These are phyloP conservation scores for Tenthredo notha DNA, from an alignment of 2,888 invertebrate genomes.

Conservation along the genomic window DNA sequence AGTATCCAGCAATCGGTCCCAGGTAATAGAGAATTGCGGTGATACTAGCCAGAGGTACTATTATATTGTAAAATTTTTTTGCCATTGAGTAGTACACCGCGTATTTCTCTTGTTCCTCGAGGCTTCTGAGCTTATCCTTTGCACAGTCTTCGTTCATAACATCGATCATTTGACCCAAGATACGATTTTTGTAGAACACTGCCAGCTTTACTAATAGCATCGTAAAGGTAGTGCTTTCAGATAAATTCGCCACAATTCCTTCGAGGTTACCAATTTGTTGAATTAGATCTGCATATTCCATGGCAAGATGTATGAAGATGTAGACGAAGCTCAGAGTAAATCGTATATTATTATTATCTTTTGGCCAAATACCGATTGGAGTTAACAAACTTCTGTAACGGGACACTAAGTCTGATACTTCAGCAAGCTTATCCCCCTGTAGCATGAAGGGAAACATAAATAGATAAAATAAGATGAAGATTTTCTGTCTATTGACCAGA, in stretches of 20 bases:
- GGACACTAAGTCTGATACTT: background rate
- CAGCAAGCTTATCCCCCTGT: background rate
- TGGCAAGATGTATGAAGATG: background rate
- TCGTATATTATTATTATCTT: background rate
- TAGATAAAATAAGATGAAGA: too few species aligned
- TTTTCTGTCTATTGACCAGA: too few species aligned
- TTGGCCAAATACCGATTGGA: background rate
- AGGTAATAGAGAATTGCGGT: conserved; percentile 32
- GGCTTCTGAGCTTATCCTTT: background rate
- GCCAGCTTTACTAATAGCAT: conserved; percentile 67
- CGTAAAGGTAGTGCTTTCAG: conserved; percentile 68
- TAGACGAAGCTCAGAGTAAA: background rate
- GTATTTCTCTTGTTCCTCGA: background rate
- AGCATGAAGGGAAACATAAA: background rate
- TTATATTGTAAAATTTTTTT: conserved; percentile 19
- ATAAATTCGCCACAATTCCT: conserved; percentile 68
- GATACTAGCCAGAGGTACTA: background rate
- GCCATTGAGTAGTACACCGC: conserved; percentile 22
- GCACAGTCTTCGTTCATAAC: conserved; percentile 7
- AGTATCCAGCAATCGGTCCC: conserved; percentile 8
- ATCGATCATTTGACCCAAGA: conserved; percentile 21
- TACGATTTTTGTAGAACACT: conserved; percentile 60
- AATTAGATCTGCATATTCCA: background rate
- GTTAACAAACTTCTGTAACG: background rate
- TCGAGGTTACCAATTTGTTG: conserved; percentile 55